Conservation (phyloP, 2,113 vertebrate species). For the Gavia stellata region DNA sequence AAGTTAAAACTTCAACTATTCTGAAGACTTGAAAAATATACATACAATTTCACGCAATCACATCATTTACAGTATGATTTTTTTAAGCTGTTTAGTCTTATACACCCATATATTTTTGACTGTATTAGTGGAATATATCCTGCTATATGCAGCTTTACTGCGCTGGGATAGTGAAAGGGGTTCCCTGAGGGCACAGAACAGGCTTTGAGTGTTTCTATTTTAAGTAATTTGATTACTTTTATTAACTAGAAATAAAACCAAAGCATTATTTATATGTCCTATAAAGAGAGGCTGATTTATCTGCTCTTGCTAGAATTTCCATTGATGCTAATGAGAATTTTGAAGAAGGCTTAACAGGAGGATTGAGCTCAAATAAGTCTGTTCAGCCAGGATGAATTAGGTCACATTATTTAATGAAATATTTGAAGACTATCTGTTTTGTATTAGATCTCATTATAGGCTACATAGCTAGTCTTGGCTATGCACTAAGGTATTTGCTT, state of each 20-base stretch:
- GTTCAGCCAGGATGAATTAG: constrained; percentile 26
- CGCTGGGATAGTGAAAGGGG: constrained; percentile 28
- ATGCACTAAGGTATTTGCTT: not conserved
- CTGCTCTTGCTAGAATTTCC: not conserved
- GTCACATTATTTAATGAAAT: constrained; percentile 25
- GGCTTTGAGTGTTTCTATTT: constrained; percentile 42
- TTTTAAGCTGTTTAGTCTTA: constrained; percentile 55
- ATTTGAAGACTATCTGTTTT: constrained; percentile 38
- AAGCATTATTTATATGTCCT: constrained; percentile 9
- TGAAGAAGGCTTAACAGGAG: not conserved
- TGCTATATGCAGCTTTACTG: constrained; percentile 53
- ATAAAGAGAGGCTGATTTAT: constrained; percentile 3
- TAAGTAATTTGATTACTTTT: constrained; percentile 14
- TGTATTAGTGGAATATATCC: constrained; percentile 43
- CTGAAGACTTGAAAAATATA: constrained; percentile 65
- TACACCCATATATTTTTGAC: constrained; percentile 49
- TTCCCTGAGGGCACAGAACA: constrained; percentile 71
- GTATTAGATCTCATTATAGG: not conserved
- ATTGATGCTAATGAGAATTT: not conserved
- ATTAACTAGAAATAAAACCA: constrained; percentile 7
- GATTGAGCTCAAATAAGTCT: constrained; percentile 1
- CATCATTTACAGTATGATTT: constrained; percentile 55
- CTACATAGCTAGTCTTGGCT: not conserved
- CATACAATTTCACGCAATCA: constrained; percentile 55
- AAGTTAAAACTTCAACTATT: constrained; percentile 70